Evolutionary conservation across 2,113 vertebrate species (phyloP), one percentile per base, ranked within the genome.

Genomic region (Prochilodus magdalenae): DNA sequence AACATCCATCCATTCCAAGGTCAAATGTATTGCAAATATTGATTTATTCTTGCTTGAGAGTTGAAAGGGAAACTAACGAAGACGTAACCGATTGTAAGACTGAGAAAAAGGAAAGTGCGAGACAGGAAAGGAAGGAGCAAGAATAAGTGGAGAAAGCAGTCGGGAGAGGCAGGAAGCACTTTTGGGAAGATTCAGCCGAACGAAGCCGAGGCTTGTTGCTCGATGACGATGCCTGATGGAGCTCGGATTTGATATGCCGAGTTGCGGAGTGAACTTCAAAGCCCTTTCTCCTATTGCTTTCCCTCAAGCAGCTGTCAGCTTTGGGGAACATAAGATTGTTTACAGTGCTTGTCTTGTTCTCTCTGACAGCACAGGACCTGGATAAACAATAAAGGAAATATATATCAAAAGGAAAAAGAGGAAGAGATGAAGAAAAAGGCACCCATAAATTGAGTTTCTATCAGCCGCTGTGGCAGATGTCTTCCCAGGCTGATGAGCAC

Each of bases 361-460:
- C 67, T 86, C 72, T 85, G 89, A 89, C 88, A 91, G 84, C 86
- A 78, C 83, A 86, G 77, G 86, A 88, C 83, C 73, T 82, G 86
- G 87, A 86, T 83, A 89, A 88, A 89, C 87, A 91, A 89, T 90
- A 87, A 86, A 85, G 84, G 80, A 89, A 87, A 87, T 86, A 73
- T 86, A 75, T 83, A 87, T 87, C 80, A 82, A 79, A 67, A 66
- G 55, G 11, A 24, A 73, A 76, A 66, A 78, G 79, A 78, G 40
- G 69, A 57, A 83, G 30, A 78, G 59, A 73, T 67, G 55, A n/a
- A 70, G 62, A 51, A 75, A 62, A 82, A 83, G 66, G 76, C 71
- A 78, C 0, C 67, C 57, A 70, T 83, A 89, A 88, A 84, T 79
- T 81, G 86, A 88, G 86, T 84, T 91, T 86, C 82, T 77, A 89